Evolutionary conservation across 2,888 invertebrate species (phyloP).

Genomic region (Silvanus unidentatus): DNA sequence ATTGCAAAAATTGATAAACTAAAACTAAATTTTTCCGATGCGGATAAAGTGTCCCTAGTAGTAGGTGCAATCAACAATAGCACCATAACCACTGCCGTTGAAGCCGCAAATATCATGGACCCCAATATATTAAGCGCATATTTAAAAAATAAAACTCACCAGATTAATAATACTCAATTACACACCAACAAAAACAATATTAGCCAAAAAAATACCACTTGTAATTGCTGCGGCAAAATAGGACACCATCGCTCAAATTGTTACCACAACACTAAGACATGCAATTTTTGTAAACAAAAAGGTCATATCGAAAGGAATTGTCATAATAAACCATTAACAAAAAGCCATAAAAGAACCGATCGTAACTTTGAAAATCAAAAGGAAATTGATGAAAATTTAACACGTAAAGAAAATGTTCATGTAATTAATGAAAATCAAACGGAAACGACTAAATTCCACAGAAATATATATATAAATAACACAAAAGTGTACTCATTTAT

Average conservation of each 20-base stretch:
- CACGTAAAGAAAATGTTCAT: no score
- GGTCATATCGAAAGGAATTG: constrained; percentile 6
- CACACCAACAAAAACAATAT: neutral
- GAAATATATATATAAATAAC: no score
- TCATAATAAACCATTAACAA: no score
- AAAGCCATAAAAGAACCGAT: no score
- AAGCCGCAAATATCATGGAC: constrained; percentile 14
- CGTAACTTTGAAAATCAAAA: no score
- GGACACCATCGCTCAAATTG: constrained; percentile 1
- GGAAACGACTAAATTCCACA: no score
- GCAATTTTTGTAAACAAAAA: constrained; percentile 3
- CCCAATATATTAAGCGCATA: constrained; percentile 13
- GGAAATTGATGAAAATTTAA: no score
- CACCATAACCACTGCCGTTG: constrained; percentile 14
- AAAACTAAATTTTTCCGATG: constrained; percentile 13
- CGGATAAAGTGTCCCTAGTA: constrained; percentile 19
- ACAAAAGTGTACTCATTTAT: no score
- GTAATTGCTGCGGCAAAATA: neutral
- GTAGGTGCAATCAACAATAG: constrained; percentile 16
- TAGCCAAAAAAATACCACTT: neutral
- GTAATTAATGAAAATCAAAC: no score
- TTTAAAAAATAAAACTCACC: constrained; percentile 14
- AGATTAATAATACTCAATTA: neutral
- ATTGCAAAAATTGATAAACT: constrained; percentile 18
- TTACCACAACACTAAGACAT: neutral